Evolutionary conservation across 2,113 vertebrate genomes (phyloP).

Genomic region (Monarcha castaneiventris): DNA sequence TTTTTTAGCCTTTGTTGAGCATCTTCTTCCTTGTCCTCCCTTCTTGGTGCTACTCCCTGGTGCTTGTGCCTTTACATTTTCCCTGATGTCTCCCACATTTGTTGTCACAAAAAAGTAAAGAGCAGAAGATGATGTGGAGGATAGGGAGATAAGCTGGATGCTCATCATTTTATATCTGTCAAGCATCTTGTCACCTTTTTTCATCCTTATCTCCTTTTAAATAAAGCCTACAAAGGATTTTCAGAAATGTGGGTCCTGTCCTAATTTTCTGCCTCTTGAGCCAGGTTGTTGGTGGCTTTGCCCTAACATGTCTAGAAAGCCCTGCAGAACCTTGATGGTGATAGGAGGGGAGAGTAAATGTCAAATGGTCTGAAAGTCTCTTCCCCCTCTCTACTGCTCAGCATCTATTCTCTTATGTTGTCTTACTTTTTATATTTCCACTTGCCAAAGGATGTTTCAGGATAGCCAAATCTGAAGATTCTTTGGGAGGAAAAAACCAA

Average conservation of each 20-base stretch:
- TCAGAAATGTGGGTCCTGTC: constrained; percentile 14
- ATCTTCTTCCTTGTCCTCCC: background rate
- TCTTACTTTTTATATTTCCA: background rate
- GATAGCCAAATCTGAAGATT: background rate
- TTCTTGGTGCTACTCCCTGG: background rate
- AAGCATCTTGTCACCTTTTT: background rate
- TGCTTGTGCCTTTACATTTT: constrained; percentile 7
- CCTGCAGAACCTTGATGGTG: background rate
- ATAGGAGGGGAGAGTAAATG: background rate
- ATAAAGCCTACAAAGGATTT: constrained; percentile 19
- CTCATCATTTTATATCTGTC: background rate
- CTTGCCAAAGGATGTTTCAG: background rate
- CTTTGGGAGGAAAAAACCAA: background rate
- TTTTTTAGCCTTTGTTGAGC: background rate
- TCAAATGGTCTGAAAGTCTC: background rate
- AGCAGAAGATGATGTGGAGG: background rate
- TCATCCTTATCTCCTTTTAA: constrained; percentile 4
- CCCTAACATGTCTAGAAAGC: background rate
- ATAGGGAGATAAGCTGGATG: background rate
- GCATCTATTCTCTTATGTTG: background rate
- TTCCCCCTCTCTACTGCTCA: background rate
- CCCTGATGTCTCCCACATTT: background rate
- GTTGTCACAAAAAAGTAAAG: background rate
- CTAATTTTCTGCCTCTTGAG: background rate
- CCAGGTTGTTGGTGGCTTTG: background rate